phyloP scores from a whole-genome alignment of 2,888 invertebrate species.

The Agriopis aurantiaria region DNA sequence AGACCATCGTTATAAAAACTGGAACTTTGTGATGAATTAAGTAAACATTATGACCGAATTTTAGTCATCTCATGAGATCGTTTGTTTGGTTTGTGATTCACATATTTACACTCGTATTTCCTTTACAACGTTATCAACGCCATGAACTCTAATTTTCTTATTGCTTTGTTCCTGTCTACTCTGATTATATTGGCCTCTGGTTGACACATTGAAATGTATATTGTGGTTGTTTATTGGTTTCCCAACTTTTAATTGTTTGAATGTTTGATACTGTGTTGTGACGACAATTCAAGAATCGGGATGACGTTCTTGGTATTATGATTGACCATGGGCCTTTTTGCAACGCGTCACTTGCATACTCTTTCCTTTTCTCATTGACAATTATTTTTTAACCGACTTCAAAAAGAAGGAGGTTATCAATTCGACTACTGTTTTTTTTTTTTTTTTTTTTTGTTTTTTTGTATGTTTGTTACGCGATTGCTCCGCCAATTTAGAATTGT shows the following conservation, averaged over 20 bases:
- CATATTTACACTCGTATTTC: not conserved
- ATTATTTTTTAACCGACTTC: too few species aligned
- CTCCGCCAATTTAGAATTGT: too few species aligned
- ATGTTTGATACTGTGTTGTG: not conserved
- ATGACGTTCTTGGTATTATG: slow-evolving; percentile 9
- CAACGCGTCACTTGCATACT: slow-evolving; percentile 3
- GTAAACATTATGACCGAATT: slow-evolving; percentile 12
- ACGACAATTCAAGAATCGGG: not conserved
- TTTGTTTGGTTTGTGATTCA: slow-evolving; percentile 11
- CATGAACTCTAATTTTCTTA: not conserved
- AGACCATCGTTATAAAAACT: not conserved
- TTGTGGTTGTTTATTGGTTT: not conserved
- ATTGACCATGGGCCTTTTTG: slow-evolving; percentile 13
- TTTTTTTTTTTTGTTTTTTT: too few species aligned
- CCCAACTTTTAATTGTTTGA: not conserved
- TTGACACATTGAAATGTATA: not conserved
- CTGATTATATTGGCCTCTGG: not conserved
- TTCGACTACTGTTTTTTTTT: too few species aligned
- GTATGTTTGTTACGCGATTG: too few species aligned
- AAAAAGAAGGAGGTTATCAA: too few species aligned
- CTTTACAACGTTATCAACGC: not conserved
- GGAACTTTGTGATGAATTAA: slow-evolving; percentile 12
- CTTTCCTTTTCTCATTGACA: not conserved
- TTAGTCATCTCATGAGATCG: slow-evolving; percentile 6
- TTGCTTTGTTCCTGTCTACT: not conserved